These are phyloP conservation scores for Pleuronectes platessa DNA, from an alignment of 2,113 vertebrate species.

Conservation along the genomic window DNA sequence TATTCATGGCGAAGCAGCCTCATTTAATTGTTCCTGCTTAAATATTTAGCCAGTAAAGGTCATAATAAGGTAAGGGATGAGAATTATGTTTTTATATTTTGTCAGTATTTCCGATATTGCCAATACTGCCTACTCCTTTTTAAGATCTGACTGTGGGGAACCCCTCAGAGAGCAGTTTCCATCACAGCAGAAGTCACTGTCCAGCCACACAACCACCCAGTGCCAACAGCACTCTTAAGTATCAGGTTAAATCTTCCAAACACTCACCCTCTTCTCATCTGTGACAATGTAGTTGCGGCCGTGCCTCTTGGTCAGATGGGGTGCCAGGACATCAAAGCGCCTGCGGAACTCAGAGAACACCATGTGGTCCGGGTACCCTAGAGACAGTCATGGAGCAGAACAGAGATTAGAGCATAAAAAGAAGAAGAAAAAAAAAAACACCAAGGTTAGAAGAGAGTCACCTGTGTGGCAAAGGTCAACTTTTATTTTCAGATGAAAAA, in stretches of 20 bases:
- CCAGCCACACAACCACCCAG: constrained; percentile 1
- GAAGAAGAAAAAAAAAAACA: neutral
- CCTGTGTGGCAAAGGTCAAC: neutral
- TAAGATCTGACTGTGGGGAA: neutral
- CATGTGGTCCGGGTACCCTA: constrained; percentile 98
- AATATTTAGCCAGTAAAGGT: too few relatives aligned
- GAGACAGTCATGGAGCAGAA: neutral
- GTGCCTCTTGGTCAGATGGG: constrained; percentile 95
- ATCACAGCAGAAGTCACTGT: neutral
- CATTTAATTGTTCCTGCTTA: too few relatives aligned
- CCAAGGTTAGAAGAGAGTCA: constrained; percentile 2
- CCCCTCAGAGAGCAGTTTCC: neutral
- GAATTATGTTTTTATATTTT: too few relatives aligned
- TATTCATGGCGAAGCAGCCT: too few relatives aligned
- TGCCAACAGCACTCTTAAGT: neutral
- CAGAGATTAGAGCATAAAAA: neutral
- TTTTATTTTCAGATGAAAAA: constrained; percentile 3
- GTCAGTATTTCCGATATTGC: too few relatives aligned
- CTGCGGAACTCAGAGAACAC: constrained; percentile 96
- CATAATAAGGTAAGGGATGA: too few relatives aligned
- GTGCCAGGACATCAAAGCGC: constrained; percentile 93
- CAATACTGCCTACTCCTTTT: neutral
- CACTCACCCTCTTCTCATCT: constrained; percentile 91
- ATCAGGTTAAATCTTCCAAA: neutral
- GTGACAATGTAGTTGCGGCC: constrained; percentile 94